Conservation (phyloP, 2,888 invertebrate genomes). For the Bellardia bayeri region DNA sequence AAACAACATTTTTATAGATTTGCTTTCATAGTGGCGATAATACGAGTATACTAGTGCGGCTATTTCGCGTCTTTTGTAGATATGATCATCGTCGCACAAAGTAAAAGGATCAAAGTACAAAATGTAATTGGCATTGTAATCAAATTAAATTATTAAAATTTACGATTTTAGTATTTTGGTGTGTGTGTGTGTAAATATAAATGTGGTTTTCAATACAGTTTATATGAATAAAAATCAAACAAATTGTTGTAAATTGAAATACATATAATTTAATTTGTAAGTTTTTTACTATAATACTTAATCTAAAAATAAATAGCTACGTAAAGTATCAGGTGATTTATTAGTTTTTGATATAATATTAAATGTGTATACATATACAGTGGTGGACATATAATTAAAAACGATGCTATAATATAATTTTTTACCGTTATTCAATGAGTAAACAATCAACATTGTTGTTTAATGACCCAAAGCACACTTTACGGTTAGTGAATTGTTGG, state of each 20-base stretch:
- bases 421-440: too few relatives aligned
- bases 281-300: neutral
- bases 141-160: conserved; percentile 52
- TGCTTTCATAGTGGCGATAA: conserved; percentile 32
- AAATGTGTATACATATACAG: too few relatives aligned
- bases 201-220: neutral
- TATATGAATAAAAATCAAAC: neutral
- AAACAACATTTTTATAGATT: neutral
- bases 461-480: too few relatives aligned
- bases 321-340: conserved; percentile 20
- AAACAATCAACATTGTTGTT: too few relatives aligned
- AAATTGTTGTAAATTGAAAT: conserved; percentile 30
- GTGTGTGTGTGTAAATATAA: neutral
- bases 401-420: too few relatives aligned
- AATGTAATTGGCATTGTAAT: conserved; percentile 62
- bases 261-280: neutral
- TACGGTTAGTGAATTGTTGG: too few relatives aligned
- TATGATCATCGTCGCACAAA: conserved; percentile 29
- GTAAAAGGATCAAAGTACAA: conserved; percentile 63
- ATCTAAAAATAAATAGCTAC: neutral
- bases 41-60: neutral
- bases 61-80: conserved; percentile 35
- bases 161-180: neutral
- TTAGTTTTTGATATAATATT: neutral
- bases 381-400: too few relatives aligned